Base-by-base conservation (phyloP, 2,888 invertebrate species). In the Agonopterix heracliana region DNA sequence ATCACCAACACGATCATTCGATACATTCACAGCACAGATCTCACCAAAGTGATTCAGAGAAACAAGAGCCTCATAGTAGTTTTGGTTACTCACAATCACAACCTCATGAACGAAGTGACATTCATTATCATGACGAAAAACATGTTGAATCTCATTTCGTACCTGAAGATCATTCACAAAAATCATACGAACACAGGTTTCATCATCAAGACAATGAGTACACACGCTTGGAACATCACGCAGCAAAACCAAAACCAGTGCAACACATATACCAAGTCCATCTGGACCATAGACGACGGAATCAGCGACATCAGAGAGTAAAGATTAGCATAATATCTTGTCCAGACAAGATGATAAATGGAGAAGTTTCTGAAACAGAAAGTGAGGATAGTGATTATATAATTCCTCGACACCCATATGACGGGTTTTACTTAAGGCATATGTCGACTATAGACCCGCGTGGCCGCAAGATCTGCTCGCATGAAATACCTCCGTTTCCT, bases 381-480 rank as follows among this genome's bases (percentile, higher is more conserved):
- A 70, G 69, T 61, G 78, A 78, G 36, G 63, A 63, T 55, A 26
- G 26, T 7, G 83, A 85, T 44, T 81, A 81, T 50, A 64, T 78
- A 48, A 67, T 68, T 48, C 88, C 88, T n/a, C 75, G 88, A 54
- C 89, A 89, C 59, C 89, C 89, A 4, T 89, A 89, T 53, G 89
- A 89, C 60, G 85, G 81, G 13, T 89, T 78, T 63, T 89, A 88
- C 55, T 71, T 89, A 59, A 75, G 80, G 55, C 89, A 89, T 60
- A 75, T 66, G 61, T 61, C 67, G 35, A 81, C 82, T 44, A 69
- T 88, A 57, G 83, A 89, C 56, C 63, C 78, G 11, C 69, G 67
- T 34, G 87, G 87, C 47, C 74, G 75, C 47, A 88, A 88, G 64
- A 67, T 87, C 47, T 89, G 89, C 60, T 71, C 77, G 10, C 86